Base-by-base conservation (phyloP, 1,140 invertebrate genomes). In the Thereuonema tuberculata region DNA sequence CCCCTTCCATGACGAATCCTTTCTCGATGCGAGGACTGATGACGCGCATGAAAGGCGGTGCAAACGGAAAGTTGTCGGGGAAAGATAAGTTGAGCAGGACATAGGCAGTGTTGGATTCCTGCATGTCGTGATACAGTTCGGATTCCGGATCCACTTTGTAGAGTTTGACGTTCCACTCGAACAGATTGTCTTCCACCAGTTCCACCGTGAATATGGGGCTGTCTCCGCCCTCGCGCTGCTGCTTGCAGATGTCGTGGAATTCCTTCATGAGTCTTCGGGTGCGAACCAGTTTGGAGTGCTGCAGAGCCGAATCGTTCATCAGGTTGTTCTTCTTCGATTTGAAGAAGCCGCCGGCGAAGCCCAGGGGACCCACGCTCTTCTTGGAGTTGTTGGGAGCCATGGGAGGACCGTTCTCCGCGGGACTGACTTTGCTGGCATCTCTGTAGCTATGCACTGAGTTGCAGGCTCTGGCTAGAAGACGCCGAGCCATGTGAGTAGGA, bases 1-100 rank as follows among this genome's bases (percentile, higher is more conserved):
- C 89, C 53, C 89, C 89, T 72, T 91, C 87, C 82, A 96, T 87
- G 0, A 97, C 93, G 74, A 93, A 96, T 17, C 92, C 93, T 69
- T 92, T 93, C 66, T 90, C 86, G 72, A 96, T 88, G 61, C 87
- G 79, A 1, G 93, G 93, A 50, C 89, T 86, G 50, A 95, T 87
- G 37, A 97, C 89, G 50, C 92, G 78, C 79, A 96, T 90, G 72
- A 96, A 96, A 0, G 93, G 93, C 47, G 93, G 93, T 27, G 90
- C 87, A 70, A 94, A 96, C 3, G 90, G 91, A 71, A 93, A 95
- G 66, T 90, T 89, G 63, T 93, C 89, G 49, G 91, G 86, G 73
- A 91, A 89, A 46, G 82, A 78, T 59, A 93, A 77, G 69, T 90
- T 88, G 20, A 93, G 75, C 58, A 89, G 75, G 65, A 94, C 90